These are phyloP conservation scores for Dendrophyllia cribrosa DNA, from an alignment of 64 coral and sea anemone genomes.

Conservation along the genomic window DNA sequence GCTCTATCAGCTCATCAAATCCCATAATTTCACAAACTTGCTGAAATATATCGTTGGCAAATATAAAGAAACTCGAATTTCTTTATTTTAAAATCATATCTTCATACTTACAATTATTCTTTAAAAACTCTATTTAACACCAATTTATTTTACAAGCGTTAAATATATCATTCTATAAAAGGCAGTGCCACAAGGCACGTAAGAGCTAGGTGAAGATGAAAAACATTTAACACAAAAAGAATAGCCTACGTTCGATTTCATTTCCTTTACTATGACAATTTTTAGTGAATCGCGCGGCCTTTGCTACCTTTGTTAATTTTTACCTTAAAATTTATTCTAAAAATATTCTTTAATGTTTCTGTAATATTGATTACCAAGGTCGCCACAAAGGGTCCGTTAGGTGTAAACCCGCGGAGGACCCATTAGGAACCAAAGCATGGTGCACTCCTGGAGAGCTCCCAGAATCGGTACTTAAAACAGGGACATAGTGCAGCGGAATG, in stretches of 20 bases:
- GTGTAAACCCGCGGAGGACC: conserved; percentile 3
- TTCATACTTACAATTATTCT: conserved; percentile 4
- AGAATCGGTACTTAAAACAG: conserved; percentile 28
- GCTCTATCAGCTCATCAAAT: too few relatives aligned
- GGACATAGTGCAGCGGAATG: conserved; percentile 35
- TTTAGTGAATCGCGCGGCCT: too few relatives aligned
- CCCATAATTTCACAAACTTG: too few relatives aligned
- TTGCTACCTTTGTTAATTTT: too few relatives aligned
- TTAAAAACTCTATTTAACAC: background rate
- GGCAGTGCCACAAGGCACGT: too few relatives aligned
- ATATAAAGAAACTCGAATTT: background rate
- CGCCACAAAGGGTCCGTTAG: conserved; percentile 78
- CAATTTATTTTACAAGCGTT: background rate
- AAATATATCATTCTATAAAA: too few relatives aligned
- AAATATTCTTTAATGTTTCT: background rate
- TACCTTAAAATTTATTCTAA: too few relatives aligned
- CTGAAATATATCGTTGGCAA: background rate
- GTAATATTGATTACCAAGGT: conserved; percentile 51
- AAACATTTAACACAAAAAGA: background rate
- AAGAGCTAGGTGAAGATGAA: conserved; percentile 8
- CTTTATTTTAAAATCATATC: background rate
- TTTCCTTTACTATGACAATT: too few relatives aligned
- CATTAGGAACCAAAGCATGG: background rate
- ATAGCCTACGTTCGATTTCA: too few relatives aligned
- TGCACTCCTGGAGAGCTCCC: background rate